These are phyloP conservation scores for Enteromius anoplus DNA, from an alignment of 2,797 vertebrate species.

Conservation along the genomic window DNA sequence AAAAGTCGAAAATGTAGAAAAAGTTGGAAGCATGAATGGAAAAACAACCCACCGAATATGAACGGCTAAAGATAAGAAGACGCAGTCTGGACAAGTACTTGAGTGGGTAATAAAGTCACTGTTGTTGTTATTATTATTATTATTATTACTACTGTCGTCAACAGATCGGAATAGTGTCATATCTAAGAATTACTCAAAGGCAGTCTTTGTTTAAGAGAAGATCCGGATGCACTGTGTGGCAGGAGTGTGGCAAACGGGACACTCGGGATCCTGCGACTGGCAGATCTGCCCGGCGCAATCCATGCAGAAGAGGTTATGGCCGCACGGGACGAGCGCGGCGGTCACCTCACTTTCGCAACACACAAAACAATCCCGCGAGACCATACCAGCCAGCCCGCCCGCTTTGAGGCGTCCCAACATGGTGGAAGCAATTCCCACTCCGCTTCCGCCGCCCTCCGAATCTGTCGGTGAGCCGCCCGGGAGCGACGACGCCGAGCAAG, in stretches of 20 bases:
- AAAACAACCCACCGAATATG: background rate
- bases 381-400: conserved; percentile 64
- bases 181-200: conserved; percentile 69
- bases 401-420: conserved; percentile 78
- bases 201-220: conserved; percentile 86
- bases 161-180: conserved; percentile 77
- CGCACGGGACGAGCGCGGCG: conserved; percentile 92
- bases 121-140: conserved; percentile 65
- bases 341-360: conserved; percentile 95
- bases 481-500: conserved; percentile 87
- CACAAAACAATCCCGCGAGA: conserved; percentile 89
- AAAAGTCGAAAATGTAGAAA: conserved; percentile 82
- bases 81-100: conserved; percentile 61
- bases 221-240: conserved; percentile 98
- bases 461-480: conserved; percentile 88
- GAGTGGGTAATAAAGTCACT: conserved; percentile 70
- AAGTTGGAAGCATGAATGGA: conserved; percentile 75
- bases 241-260: conserved; percentile 91
- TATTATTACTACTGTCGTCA: conserved; percentile 69
- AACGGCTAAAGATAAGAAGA: conserved; percentile 83
- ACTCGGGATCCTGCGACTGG: conserved; percentile 87
- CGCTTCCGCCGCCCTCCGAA: conserved; percentile 80
- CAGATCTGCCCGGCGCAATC: conserved; percentile 96
- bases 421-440: conserved; percentile 73
- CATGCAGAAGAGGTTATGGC: conserved; percentile 99